Evolutionary conservation across 2,888 invertebrate genomes (phyloP), one percentile per base, ranked within the genome.

Genomic region (Eupeodes latifasciatus): DNA sequence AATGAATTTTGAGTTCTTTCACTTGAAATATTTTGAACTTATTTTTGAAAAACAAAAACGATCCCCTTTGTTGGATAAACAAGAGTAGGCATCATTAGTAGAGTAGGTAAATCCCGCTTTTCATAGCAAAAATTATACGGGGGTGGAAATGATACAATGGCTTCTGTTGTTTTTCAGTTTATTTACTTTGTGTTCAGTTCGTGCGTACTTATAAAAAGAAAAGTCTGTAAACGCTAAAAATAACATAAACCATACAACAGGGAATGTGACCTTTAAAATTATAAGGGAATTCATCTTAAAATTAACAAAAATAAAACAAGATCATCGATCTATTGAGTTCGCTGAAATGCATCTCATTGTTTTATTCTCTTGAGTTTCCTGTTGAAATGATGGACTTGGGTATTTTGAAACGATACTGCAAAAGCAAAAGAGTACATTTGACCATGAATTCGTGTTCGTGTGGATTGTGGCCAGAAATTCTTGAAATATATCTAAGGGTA

Each of bases 181-280:
- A 69, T 82, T 40, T 62, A 57, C 76, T 76, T 80, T 83, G 53
- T 87, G 51, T 66, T 76, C 19, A 61, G 64, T 34, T 75, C 61
- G 55, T 77, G 61, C 80, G 51, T 75, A n/a, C 27, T 27, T 27
- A 27, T 27, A 27, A 27, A 27, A 27, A 27, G 27, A 34, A 75
- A 44, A 40, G 40, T 40, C 55, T 16, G 1, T n/a, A n/a, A 27
- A 44, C 0, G 4, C 61, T 84, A 75, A 79, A 75, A 84, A 79
- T 79, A 84, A 12, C 14, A 9, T 27, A 16, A 34, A 44, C 27
- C 27, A 49, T 12, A 34, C 53, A 64, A 27, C 11, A 53, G 53
- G 79, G 82, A 86, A 86, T 79, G 44, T 86, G 86, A 86, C 86
- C 86, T 86, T 86, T 86, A 86, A 79, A 79, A 81, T 61, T 61